Base-by-base conservation (phyloP, 1,140 invertebrate genomes). In the Arctopsyche grandis region DNA sequence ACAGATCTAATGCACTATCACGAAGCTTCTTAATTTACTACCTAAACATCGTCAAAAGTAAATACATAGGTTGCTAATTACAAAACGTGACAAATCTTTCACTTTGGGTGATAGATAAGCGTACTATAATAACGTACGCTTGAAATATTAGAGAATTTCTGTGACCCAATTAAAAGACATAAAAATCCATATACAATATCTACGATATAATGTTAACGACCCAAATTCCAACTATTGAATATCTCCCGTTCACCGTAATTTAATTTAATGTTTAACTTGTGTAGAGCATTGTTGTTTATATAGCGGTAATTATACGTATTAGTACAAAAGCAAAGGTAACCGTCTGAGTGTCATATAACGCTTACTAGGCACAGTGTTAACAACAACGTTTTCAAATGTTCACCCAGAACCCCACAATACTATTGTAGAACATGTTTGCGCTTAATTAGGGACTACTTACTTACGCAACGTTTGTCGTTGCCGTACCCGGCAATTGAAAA, bases 321-420 rank as follows among this genome's bases (percentile, higher is more conserved):
- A 66, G 63, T 66, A 66, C 21, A 66, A 66, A 66, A 66, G 63
- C 63, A 66, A 66, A 66, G 63, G 63, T 66, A 66, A 66, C 63
- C 63, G 14, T 66, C 63, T 66, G 14, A 66, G 63, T 66, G 63
- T 66, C 63, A 66, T 66, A 66, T 66, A 66, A 66, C 63, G 63
- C 63, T 66, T 66, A 66, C 19, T 66, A 66, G 63, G 63, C 63
- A 66, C 63, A 66, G 21, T 66, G 63, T 24, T 24, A 66, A 66
- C 63, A 66, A 66, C 63, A 66, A 66, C 63, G 63, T 29, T 66
- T 66, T 66, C 63, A 29, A 66, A 66, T 66, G 63, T 66, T 66
- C 14, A 21, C 21, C 63, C 9, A n/a, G 63, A 19, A 66, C 63
- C 63, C 63, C 10, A 66, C 14, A 66, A 22, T 24, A 66, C 63